Conservation (phyloP, 2,888 invertebrate genomes). For the Caenorhabditis auriculariae region DNA sequence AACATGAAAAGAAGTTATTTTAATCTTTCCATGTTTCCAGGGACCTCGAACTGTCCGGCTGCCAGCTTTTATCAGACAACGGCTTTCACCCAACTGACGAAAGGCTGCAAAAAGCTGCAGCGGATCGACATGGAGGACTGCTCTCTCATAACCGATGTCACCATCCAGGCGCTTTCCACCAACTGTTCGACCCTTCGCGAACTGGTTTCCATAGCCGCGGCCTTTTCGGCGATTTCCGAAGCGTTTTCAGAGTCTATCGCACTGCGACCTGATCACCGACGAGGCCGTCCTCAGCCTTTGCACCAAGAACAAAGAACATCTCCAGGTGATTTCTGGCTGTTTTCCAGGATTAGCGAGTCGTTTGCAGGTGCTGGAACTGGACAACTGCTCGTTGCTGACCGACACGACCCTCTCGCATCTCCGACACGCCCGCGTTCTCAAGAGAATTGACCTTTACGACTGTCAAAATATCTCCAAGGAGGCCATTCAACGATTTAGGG, state of each 20-base stretch:
- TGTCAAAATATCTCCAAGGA: conserved; percentile 96
- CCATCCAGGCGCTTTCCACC: conserved; percentile 87
- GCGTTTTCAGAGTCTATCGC: conserved; percentile 82
- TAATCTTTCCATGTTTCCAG: conserved; percentile 64
- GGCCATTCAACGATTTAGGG: conserved; percentile 91
- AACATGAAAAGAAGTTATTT: background rate
- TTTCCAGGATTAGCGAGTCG: no score
- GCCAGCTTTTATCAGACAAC: conserved; percentile 89
- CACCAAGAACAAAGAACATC: conserved; percentile 49
- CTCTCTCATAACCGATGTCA: conserved; percentile 89
- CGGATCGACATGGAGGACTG: conserved; percentile 98
- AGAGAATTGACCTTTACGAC: conserved; percentile 96
- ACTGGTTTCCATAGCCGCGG: no score
- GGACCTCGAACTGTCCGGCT: conserved; percentile 85
- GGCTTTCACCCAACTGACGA: conserved; percentile 92
- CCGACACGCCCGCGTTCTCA: conserved; percentile 76
- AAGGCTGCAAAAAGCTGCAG: conserved; percentile 90
- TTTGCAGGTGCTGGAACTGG: conserved; percentile 82
- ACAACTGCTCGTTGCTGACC: conserved; percentile 97
- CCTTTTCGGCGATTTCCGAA: background rate
- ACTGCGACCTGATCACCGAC: conserved; percentile 97
- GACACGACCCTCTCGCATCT: conserved; percentile 75
- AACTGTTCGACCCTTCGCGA: conserved; percentile 93
- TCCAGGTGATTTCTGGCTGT: conserved; percentile 41
- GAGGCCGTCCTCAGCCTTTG: conserved; percentile 84